Base-by-base conservation (phyloP, 2,113 vertebrate genomes). In the Tachysurus fulvidraco region DNA sequence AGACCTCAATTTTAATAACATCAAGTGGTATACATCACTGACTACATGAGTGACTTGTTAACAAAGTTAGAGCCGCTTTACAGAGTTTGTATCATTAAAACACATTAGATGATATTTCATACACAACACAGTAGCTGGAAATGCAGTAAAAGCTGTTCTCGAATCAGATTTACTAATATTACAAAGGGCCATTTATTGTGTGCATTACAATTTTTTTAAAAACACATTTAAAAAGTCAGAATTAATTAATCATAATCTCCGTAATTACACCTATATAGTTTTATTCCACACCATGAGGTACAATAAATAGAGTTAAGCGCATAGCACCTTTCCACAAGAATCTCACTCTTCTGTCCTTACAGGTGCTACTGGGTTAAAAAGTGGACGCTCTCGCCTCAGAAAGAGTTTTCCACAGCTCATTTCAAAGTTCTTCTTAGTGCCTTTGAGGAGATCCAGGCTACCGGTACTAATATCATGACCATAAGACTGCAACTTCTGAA, bases 361-460 rank as follows among this genome's bases (percentile, higher is more conserved):
- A 83, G 97, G 97, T 41, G 97, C 97, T 23, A 98, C 97, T 2
- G 97, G 97, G 92, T 99, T 99, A 95, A 97, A 99, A 64, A 97
- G 83, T 0, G 97, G 98, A 67, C 98, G 95, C 86, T 95, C 94
- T 87, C 92, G 93, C 77, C 95, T 95, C 28, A 95, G 92, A 81
- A 96, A 95, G 54, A 98, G 93, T 89, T 95, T 98, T 60, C 93
- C 94, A 62, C 93, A 96, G 89, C 83, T 96, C 71, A 88, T 93
- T 89, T 99, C 97, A 94, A 99, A 99, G 89, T 99, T 96, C 85
- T 97, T 98, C 92, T 97, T 98, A 0, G 97, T 99, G 50, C 98
- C 97, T 46, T 86, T 96, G 0, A 99, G 83, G 62, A 93, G 92
- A 67, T 95, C 93, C 73, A 99, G 92, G 88, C 93, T 95, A 52